phyloP scores from a whole-genome alignment of 2,113 vertebrate genomes.

The Isurus oxyrinchus region DNA sequence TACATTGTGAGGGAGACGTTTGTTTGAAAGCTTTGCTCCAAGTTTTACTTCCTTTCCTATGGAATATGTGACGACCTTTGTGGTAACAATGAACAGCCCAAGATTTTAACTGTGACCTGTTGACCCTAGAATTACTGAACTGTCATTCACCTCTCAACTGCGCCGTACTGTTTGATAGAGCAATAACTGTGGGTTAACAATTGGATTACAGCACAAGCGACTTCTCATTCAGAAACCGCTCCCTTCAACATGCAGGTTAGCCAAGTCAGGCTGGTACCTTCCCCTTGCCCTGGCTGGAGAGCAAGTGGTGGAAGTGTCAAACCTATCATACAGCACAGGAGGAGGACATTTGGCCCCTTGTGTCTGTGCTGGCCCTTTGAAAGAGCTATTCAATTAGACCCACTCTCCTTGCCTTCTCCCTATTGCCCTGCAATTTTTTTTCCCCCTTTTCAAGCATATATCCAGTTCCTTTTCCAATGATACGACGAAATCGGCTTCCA shows the following conservation, averaged over 20 bases:
- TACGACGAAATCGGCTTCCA: not conserved
- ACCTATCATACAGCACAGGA: not conserved
- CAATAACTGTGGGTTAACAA: not conserved
- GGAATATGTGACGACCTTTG: not conserved
- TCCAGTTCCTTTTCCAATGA: not conserved
- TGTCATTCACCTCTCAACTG: not conserved
- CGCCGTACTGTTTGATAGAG: not conserved
- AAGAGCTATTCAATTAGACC: too few species aligned
- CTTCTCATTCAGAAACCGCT: not conserved
- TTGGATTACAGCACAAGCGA: not conserved
- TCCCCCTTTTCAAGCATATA: too few species aligned
- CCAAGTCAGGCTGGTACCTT: not conserved
- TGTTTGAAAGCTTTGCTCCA: not conserved
- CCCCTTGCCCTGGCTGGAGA: not conserved
- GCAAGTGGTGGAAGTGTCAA: not conserved
- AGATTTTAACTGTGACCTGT: not conserved
- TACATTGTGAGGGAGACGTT: not conserved
- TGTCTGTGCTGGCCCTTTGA: too few species aligned
- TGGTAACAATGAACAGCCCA: not conserved
- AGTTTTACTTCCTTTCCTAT: not conserved
- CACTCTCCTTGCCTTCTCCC: too few species aligned
- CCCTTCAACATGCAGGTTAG: not conserved
- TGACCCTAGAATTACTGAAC: not conserved
- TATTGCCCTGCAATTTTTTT: too few species aligned
- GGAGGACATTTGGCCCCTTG: too few species aligned